Base-by-base conservation (phyloP, 2,113 vertebrate genomes). In the Gracilinanus agilis region DNA sequence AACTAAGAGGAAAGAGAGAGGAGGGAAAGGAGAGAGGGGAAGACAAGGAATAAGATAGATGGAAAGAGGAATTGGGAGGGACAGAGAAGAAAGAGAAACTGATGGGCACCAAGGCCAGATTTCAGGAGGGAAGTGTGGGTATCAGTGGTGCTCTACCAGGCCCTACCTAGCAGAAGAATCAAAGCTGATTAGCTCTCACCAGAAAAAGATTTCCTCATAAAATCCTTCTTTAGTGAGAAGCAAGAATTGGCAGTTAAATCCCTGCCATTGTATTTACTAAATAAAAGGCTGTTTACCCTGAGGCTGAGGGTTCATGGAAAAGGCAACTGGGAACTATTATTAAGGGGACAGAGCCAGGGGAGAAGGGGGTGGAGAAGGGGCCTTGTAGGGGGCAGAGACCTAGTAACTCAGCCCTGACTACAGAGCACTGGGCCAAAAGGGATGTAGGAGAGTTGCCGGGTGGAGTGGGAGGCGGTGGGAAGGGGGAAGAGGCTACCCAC, bases 221-320 rank as follows among this genome's bases (percentile, higher is more conserved):
- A 98, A 98, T 94, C 96, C 96, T 97, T 97, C 98, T 98, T 97
- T 98, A 97, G 67, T 98, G 98, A 98, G 96, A 97, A 97, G 96
- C 92, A 91, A 97, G 97, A 97, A 96, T 92, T 49, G 97, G 96
- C 96, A 97, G 97, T 97, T 92, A 96, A 96, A 93, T 94, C 96
- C 97, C 91, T 94, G 93, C 91, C 92, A 96, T 96, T 98, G 95
- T 98, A 97, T 98, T 98, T 97, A 97, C 97, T 97, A 96, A 95
- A 95, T 67, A 97, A 97, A 98, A 96, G 97, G 95, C 95, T 98
- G 97, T 98, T 98, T 98, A 98, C 97, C 96, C 96, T 93, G 94
- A 61, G 21, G 97, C 27, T 34, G 0, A 0, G 54, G 93, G 95
- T 98, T 97, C 97, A 97, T 98, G 97, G 94, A 90, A 92, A 92